Percentiles rank a stretch among this genome's conserved stretches.
Conservation (phyloP, 2,113 vertebrate species). For the Kobus ellipsiprymnus region DNA sequence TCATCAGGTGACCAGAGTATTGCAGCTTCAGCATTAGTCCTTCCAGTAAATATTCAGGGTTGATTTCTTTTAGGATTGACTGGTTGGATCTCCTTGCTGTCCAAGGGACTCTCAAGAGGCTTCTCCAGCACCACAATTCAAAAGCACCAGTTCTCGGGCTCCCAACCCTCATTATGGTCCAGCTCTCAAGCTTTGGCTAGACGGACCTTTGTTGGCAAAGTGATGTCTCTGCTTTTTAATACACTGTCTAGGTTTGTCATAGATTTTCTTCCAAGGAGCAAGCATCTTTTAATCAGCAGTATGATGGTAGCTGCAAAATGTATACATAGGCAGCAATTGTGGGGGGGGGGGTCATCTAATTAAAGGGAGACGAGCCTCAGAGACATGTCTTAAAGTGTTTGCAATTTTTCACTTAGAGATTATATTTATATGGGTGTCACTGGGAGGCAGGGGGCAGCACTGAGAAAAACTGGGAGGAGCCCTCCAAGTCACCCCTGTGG, state of each 20-base stretch:
- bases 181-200: background rate
- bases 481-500: background rate
- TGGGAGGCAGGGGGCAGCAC: background rate
- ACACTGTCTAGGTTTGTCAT: background rate
- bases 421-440: background rate
- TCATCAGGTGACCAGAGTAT: background rate
- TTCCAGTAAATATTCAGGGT: background rate
- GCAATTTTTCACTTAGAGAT: background rate
- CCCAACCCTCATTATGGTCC: background rate
- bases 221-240: background rate
- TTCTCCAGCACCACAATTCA: background rate
- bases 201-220: background rate
- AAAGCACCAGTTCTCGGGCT: background rate
- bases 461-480: no score
- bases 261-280: background rate
- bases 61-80: background rate
- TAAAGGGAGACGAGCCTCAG: background rate
- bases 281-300: background rate
- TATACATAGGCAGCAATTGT: background rate
- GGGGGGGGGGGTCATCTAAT: no score
- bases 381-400: background rate
- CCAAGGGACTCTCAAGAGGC: background rate
- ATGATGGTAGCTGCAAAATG: background rate
- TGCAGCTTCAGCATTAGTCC: background rate
- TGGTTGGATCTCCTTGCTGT: background rate